Conservation (phyloP, 2,888 invertebrate species). For the Eugnorisma glareosa region DNA sequence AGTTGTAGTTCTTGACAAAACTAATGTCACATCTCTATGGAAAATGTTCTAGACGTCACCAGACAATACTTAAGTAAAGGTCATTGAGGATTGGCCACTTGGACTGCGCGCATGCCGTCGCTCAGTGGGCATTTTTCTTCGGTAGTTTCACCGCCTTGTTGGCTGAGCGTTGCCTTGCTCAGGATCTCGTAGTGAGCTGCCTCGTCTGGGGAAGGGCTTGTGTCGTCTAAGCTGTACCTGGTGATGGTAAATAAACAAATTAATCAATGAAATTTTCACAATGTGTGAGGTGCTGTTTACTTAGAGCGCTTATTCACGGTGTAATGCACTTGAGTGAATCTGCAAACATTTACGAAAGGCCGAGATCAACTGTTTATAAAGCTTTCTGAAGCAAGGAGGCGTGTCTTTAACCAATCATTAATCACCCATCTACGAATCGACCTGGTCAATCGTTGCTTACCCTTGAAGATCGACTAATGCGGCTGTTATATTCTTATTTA, state of each 20-base stretch:
- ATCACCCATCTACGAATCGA: not conserved
- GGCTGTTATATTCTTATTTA: not conserved
- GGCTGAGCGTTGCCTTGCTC: constrained; percentile 82
- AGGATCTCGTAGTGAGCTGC: constrained; percentile 91
- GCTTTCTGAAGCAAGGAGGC: not conserved
- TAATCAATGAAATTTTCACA: not conserved
- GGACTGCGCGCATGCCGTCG: constrained; percentile 70
- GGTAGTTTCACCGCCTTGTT: constrained; percentile 19
- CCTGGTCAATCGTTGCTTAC: not conserved
- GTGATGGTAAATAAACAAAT: constrained; percentile 25
- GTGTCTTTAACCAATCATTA: not conserved
- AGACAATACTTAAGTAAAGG: constrained; percentile 5
- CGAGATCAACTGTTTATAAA: not conserved
- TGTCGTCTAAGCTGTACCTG: constrained; percentile 92
- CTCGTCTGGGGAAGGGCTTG: constrained; percentile 90
- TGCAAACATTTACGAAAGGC: not conserved
- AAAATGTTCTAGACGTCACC: constrained; percentile 5
- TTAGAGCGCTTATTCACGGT: not conserved
- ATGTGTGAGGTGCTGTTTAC: not conserved
- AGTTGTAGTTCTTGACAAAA: not conserved
- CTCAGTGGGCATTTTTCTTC: constrained; percentile 66
- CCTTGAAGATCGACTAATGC: not conserved
- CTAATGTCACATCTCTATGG: not conserved
- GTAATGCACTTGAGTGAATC: not conserved
- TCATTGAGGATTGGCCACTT: constrained; percentile 63